phyloP scores from a whole-genome alignment of 2,888 invertebrate species.

The Lucinisca nassula region DNA sequence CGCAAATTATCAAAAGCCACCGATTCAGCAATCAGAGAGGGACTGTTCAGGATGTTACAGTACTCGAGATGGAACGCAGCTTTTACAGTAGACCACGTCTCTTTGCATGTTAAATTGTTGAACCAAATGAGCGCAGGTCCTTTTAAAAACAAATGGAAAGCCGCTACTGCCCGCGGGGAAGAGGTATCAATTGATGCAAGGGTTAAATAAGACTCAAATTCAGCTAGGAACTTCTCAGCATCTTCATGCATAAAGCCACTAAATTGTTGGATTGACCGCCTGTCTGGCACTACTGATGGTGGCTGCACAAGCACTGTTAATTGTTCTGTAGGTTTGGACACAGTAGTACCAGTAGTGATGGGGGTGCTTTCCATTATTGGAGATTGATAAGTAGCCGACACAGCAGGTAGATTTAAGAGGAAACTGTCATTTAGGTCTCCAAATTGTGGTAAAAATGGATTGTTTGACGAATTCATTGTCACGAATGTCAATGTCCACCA shows the following conservation, averaged over 20 bases:
- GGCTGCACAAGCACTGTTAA: not conserved
- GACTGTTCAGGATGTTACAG: not conserved
- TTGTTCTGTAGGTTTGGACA: not conserved
- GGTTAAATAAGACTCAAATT: slow-evolving; percentile 6
- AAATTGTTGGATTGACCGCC: not conserved
- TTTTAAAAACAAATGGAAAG: not conserved
- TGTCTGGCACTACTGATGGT: not conserved
- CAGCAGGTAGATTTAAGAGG: not conserved
- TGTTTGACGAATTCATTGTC: not conserved
- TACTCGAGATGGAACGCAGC: not conserved
- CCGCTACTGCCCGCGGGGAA: not conserved
- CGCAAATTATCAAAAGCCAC: slow-evolving; percentile 9
- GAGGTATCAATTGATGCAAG: not conserved
- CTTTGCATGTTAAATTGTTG: not conserved
- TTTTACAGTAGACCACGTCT: not conserved
- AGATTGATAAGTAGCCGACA: no score
- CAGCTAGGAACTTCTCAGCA: not conserved
- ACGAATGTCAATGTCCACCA: not conserved
- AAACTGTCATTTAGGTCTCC: not conserved
- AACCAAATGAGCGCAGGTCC: not conserved
- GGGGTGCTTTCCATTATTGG: not conserved
- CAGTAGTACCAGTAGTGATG: not conserved
- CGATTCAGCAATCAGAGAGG: not conserved
- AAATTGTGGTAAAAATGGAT: not conserved
- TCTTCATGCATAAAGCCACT: slow-evolving; percentile 16